Base-by-base conservation (phyloP, 2,888 invertebrate species). In the Spialia ferax region DNA sequence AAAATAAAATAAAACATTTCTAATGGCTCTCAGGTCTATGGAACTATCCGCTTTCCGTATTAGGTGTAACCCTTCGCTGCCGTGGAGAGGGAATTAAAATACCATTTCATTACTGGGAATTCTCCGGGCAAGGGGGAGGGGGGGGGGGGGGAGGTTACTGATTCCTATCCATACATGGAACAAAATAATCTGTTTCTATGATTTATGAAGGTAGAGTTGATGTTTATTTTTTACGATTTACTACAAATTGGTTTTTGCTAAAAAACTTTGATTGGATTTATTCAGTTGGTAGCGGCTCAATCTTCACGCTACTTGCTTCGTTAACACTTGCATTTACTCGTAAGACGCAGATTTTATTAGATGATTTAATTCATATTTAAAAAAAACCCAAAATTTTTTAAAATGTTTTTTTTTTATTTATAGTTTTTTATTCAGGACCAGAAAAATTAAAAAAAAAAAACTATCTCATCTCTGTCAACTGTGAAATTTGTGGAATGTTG, bases 91-190 rank as follows among this genome's bases (percentile, higher is more conserved):
- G 56, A 56, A 56, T 64, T 64, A 64, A 64, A 64, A 56, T 64
- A 64, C 63, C 56, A 64, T 64, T 64, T 64, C 56, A 64, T 64
- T 64, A 64, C 63, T 29, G 56, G 32, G n/a, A 22, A 22, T 32
- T 32, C 2, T 29, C n/a, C 5, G 26, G 5, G 26, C 2, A 26
- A 26, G 32, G 8, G 0, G 32, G 32, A 32, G 8, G 35, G n/a
- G n/a, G 35, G 13, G n/a, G 54, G 7, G 20, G 26, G 55, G 45
- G 56, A 10, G 26, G 63, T 20, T 56, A 56, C 56, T 55, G 63
- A 45, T 63, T 54, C 48, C 20, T 45, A 45, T 42, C 63, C 56
- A 56, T 56, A 48, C 32, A 32, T 48, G 48, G 42, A 48, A 20
- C 10, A 42, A 55, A 55, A 63, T 20, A 56, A 45, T 26, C n/a